Conservation (phyloP, 2,113 vertebrate species). For the Peromyscus leucopus region DNA sequence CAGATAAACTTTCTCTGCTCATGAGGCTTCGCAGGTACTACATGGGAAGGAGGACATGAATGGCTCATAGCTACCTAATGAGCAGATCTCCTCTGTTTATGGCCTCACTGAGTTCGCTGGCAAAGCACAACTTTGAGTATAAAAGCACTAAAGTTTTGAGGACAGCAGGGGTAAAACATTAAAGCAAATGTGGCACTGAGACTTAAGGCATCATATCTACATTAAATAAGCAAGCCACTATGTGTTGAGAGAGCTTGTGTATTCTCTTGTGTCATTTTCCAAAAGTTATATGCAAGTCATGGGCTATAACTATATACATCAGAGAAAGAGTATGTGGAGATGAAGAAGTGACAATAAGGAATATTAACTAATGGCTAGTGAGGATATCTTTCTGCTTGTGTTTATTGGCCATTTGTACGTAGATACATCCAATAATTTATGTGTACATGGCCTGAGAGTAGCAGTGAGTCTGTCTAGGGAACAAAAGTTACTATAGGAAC, state of each 20-base stretch:
- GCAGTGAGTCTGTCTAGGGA: background rate
- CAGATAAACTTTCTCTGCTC: background rate
- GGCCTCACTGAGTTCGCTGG: background rate
- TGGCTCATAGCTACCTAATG: background rate
- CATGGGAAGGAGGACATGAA: background rate
- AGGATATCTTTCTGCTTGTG: background rate
- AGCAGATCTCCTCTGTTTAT: background rate
- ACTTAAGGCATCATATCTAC: background rate
- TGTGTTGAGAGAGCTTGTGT: background rate
- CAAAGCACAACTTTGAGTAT: background rate
- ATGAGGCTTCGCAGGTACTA: rapidly evolving
- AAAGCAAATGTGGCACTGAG: background rate
- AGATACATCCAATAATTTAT: background rate
- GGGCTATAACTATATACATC: too few relatives aligned
- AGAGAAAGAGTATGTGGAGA: background rate
- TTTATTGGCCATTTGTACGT: background rate
- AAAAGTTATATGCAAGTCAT: background rate
- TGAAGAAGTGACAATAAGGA: background rate
- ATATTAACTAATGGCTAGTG: background rate
- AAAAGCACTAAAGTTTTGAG: background rate
- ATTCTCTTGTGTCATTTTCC: background rate
- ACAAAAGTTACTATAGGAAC: too few relatives aligned
- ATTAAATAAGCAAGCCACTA: background rate
- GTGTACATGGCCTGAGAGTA: too few relatives aligned
- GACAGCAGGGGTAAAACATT: background rate